Evolutionary conservation across 2,797 vertebrate genomes (phyloP).

Genomic region (Hephaestus fuliginosus): DNA sequence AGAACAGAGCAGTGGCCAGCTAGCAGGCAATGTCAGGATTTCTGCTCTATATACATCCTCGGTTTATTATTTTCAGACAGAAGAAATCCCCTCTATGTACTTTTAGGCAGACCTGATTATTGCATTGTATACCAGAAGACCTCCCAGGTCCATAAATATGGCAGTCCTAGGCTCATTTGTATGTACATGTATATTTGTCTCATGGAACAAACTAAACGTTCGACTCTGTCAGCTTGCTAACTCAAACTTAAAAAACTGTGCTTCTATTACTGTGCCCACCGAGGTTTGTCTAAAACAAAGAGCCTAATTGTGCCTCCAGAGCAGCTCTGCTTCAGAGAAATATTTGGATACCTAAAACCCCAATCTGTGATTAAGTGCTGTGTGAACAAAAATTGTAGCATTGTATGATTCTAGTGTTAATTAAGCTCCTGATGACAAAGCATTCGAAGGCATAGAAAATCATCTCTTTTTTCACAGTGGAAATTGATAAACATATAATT

Average conservation of each 20-base stretch:
- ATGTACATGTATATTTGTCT: neutral
- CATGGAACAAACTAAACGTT: neutral
- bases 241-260: neutral
- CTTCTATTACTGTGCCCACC: neutral
- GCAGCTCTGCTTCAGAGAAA: conserved; percentile 24
- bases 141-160: neutral
- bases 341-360: conserved; percentile 38
- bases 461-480: conserved; percentile 16
- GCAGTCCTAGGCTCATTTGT: neutral
- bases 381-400: neutral
- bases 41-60: neutral
- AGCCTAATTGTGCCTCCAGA: conserved; percentile 31
- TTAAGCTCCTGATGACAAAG: conserved; percentile 42
- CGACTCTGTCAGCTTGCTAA: neutral
- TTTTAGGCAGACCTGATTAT: neutral
- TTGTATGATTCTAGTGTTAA: conserved; percentile 40
- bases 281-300: conserved; percentile 31
- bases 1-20: neutral
- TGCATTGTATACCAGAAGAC: neutral
- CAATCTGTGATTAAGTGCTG: conserved; percentile 28
- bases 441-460: neutral
- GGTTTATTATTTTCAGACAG: neutral
- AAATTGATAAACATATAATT: conserved; percentile 43
- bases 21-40: neutral
- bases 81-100: neutral